Evolutionary conservation across 2,797 vertebrate genomes (phyloP), one percentile per base, ranked within the genome.

Genomic region (Acestrorhynchus altus): DNA sequence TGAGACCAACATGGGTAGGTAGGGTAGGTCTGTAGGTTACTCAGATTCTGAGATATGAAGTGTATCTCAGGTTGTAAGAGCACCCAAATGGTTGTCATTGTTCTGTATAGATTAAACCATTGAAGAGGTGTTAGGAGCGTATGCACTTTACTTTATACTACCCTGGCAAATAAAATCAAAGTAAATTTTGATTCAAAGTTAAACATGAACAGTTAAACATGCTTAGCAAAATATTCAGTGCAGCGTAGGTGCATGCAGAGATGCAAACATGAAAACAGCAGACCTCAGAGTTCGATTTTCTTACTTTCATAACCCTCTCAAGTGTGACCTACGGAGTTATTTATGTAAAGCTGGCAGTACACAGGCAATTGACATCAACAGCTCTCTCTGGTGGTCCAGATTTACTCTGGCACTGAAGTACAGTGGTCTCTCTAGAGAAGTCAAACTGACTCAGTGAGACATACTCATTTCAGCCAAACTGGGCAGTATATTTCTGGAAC

Each of bases 361-460:
- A 47, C 1, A 4, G 74, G 28, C 54, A 60, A 56, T 24, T 67
- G 74, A 67, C 74, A 57, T 28, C 44, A 42, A 39, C 28, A 69
- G 56, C 28, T 63, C 72, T 77, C 74, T 49, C 54, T 26, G 20
- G 56, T n/a, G 40, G 56, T 44, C 65, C 57, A 69, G 54, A 76
- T 76, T 69, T 60, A 59, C 60, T 69, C 74, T 69, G 74, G 65
- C 56, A 12, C 16, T 52, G 22, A 20, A 60, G 46, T 51, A 13
- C 28, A 57, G 46, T 22, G n/a, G 63, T 16, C 54, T 59, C 56
- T 56, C 26, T 35, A 51, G 57, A 77, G 46, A 61, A 69, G 66
- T 18, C 31, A 0, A 65, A 78, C 76, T 72, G 76, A 60, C 71
- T 78, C 57, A 77, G 57, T 54, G 54, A 63, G 63, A 63, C 40